Conservation (phyloP, 53 echinoderm and acorn worm genomes). For the Crossaster papposus region DNA sequence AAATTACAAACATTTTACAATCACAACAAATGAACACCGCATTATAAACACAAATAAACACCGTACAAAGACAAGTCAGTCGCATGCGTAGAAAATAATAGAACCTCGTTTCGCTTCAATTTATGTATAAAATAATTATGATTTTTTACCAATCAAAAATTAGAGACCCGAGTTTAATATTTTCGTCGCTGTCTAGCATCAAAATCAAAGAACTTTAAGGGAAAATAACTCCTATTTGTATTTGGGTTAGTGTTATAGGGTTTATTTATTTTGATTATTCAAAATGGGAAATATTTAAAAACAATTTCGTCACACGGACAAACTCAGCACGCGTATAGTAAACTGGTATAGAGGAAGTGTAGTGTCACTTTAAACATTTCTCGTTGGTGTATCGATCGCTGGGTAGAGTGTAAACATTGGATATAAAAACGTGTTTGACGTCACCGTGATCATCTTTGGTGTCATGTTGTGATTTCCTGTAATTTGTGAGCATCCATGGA, state of each 20-base stretch:
- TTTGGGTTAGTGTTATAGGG: not conserved
- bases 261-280: not conserved
- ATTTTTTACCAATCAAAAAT: no score
- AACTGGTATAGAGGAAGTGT: not conserved
- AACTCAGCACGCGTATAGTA: not conserved
- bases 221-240: no score
- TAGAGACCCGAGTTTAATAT: no score
- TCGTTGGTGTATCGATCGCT: not conserved
- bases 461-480: not conserved
- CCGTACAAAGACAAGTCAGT: not conserved
- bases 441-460: not conserved
- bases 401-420: not conserved
- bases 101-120: not conserved
- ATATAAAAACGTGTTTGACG: not conserved
- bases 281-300: no score
- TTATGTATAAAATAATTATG: not conserved
- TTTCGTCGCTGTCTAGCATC: no score
- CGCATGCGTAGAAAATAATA: not conserved
- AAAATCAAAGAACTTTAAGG: no score
- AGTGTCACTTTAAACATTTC: not conserved
- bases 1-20: no score
- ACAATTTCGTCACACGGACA: no score
- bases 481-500: not conserved
- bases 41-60: not conserved
- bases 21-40: not conserved